These are phyloP conservation scores for Andrena hattorfiana DNA, from an alignment of 2,888 invertebrate genomes.

Conservation along the genomic window DNA sequence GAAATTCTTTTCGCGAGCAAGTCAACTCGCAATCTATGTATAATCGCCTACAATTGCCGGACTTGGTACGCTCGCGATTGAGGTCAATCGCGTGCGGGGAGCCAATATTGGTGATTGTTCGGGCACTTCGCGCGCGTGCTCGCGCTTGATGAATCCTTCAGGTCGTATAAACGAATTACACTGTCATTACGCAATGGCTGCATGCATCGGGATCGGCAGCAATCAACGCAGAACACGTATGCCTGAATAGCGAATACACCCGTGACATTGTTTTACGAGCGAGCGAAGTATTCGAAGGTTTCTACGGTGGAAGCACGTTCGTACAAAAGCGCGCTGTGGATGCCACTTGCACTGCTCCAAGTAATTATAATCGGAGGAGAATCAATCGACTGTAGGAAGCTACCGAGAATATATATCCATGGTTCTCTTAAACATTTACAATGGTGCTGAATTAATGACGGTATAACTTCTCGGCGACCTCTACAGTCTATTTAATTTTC, in stretches of 20 bases:
- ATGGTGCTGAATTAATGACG: too few species aligned
- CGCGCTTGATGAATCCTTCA: slow-evolving; percentile 34
- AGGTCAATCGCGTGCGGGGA: slow-evolving; percentile 51
- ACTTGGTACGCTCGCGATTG: slow-evolving; percentile 52
- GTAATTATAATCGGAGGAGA: too few species aligned
- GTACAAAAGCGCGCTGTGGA: too few species aligned
- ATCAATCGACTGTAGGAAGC: too few species aligned
- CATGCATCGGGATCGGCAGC: background rate
- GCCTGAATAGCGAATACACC: too few species aligned
- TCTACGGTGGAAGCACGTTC: too few species aligned
- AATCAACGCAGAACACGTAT: slow-evolving; percentile 7
- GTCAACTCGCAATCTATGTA: slow-evolving; percentile 32
- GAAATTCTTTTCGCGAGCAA: slow-evolving; percentile 31
- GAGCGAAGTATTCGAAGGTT: too few species aligned
- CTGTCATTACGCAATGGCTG: slow-evolving; percentile 13
- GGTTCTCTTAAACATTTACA: too few species aligned
- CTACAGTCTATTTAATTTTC: background rate
- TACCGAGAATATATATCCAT: too few species aligned
- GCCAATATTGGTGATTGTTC: slow-evolving; percentile 49
- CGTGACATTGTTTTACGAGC: too few species aligned
- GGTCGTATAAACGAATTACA: slow-evolving; percentile 13
- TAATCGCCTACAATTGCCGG: slow-evolving; percentile 58
- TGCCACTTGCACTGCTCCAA: too few species aligned
- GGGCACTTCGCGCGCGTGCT: slow-evolving; percentile 40
- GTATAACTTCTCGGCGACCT: background rate